These are phyloP conservation scores for Xiphophorus maculatus DNA, from an alignment of 2,113 vertebrate species.

Conservation along the genomic window DNA sequence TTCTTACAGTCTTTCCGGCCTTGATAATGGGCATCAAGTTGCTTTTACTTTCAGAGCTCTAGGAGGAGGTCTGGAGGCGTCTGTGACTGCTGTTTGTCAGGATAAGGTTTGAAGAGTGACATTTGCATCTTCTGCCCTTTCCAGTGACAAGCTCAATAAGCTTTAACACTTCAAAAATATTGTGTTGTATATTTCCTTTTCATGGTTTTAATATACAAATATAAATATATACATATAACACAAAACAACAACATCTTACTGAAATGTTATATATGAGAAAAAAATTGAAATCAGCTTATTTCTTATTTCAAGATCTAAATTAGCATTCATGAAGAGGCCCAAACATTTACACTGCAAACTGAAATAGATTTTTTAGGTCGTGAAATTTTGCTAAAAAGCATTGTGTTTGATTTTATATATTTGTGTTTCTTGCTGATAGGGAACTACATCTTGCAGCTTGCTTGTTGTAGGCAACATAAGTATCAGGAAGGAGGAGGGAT, in stretches of 20 bases:
- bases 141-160: too few relatives aligned
- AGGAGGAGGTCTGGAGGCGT: neutral
- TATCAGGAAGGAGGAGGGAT: neutral
- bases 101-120: neutral
- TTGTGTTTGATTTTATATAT: too few relatives aligned
- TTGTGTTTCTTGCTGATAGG: neutral
- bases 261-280: too few relatives aligned
- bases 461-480: neutral
- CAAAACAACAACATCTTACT: too few relatives aligned
- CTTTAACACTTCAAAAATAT: too few relatives aligned
- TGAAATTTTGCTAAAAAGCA: neutral
- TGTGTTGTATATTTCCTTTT: too few relatives aligned
- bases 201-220: too few relatives aligned
- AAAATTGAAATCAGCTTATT: too few relatives aligned
- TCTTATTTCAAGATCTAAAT: too few relatives aligned
- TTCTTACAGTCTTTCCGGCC: neutral
- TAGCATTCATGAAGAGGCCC: too few relatives aligned
- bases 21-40: neutral
- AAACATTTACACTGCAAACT: too few relatives aligned
- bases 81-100: neutral
- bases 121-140: neutral
- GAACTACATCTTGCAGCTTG: neutral
- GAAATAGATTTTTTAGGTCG: neutral
- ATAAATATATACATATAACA: too few relatives aligned
- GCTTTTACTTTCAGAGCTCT: neutral